Evolutionary conservation across 2,888 invertebrate genomes (phyloP).

Genomic region (Drosophila sordidula): DNA sequence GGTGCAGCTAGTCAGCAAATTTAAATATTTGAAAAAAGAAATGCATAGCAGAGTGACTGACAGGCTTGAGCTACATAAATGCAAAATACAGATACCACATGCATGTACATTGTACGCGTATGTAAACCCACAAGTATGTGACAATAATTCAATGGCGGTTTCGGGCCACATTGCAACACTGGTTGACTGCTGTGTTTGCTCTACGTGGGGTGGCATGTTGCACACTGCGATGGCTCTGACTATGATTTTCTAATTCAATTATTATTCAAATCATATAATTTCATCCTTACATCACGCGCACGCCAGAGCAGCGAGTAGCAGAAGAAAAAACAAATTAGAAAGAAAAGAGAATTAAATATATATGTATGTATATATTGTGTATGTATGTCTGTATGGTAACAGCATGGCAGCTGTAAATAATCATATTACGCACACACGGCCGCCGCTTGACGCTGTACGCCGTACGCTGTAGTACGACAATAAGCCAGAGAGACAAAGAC

Average conservation of each 20-base stretch:
- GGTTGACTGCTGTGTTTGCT: slow-evolving; percentile 15
- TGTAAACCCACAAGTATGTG: slow-evolving; percentile 13
- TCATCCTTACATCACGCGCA: slow-evolving; percentile 65
- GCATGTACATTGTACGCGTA: neutral
- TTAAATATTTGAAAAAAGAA: too few relatives aligned
- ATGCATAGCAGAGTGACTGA: too few relatives aligned
- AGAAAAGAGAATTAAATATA: neutral
- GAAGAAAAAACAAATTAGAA: neutral
- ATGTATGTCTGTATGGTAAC: slow-evolving; percentile 13
- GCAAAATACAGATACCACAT: slow-evolving; percentile 8
- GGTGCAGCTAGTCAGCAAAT: too few relatives aligned
- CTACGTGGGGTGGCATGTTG: slow-evolving; percentile 29
- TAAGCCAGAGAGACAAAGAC: neutral
- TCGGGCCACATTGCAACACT: slow-evolving; percentile 12
- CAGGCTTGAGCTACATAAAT: slow-evolving; percentile 2
- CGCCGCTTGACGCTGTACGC: slow-evolving; percentile 20
- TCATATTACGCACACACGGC: slow-evolving; percentile 66
- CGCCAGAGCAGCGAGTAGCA: slow-evolving; percentile 2
- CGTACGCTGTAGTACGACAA: slow-evolving; percentile 3
- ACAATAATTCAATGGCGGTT: slow-evolving; percentile 32
- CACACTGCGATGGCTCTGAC: slow-evolving; percentile 41
- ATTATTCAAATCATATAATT: slow-evolving; percentile 85
- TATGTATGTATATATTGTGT: slow-evolving; percentile 4
- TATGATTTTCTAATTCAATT: slow-evolving; percentile 83
- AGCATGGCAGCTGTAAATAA: slow-evolving; percentile 58